Base-by-base conservation (phyloP, 1,140 invertebrate genomes). In the Cydia amplana region DNA sequence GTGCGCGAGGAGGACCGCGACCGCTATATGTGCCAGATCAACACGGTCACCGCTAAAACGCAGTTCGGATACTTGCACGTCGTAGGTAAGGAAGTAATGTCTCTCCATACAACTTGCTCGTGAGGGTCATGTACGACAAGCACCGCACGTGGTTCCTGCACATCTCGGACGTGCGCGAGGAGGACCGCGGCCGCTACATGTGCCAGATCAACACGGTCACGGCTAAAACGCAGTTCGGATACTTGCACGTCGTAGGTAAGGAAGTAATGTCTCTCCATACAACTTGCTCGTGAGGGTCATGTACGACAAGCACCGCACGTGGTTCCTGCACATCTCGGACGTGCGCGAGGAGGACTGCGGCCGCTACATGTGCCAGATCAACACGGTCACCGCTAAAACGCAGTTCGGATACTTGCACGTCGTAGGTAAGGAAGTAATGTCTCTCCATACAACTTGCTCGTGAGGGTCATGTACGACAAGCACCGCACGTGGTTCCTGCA, bases 151-250 rank as follows among this genome's bases (percentile, higher is more conserved):
- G 97, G 97, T 97, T 96, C 91, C 94, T 98, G 82, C 97, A 98
- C 93, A 98, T 98, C 85, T 96, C 95, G 79, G 96, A 98, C 82
- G 97, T 98, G 36, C 96, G 98, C 78, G 96, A 98, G 91, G 96
- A 96, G 84, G 98, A 99, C 93, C 95, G 96, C 79, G 98, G 98
- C 40, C 94, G 96, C 32, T 99, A 99, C 93, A 98, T 98, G 97
- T 99, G 98, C 90, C 98, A 99, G 93, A 97, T 99, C 85, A 99
- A 99, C 92, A 98, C 98, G 0, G 97, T 97, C 78, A 97, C 97
- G 36, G 97, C 96, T 74, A 98, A 98, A 93, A 98, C 97, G 20
- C 97, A 98, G 28, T 36, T 7, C 32, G 32, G 28, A 25, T 32
- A 97, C 90, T 93, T 99, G 20, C 96, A 98, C 88, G 97, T 99